Conservation (phyloP, 2,797 vertebrate genomes). For the Monodelphis domestica region DNA sequence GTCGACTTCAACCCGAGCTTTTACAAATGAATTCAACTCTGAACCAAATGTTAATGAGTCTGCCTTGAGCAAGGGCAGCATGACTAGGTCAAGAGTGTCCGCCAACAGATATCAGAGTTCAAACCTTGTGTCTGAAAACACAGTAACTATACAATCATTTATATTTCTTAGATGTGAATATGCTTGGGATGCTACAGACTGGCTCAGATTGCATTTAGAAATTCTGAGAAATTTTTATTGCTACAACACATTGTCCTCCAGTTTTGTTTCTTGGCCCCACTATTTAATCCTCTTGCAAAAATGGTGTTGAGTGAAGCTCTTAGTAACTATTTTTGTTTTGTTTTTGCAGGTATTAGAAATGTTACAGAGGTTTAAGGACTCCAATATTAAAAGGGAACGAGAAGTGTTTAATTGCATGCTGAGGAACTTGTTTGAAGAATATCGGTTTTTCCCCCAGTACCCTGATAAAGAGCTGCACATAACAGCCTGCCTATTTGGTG, state of each 20-base stretch:
- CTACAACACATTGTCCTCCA: not conserved
- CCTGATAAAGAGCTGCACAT: conserved; percentile 99
- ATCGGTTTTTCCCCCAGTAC: conserved; percentile 98
- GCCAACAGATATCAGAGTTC: no score
- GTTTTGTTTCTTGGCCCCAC: not conserved
- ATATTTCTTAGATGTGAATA: no score
- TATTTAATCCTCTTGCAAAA: not conserved
- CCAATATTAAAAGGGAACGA: conserved; percentile 96
- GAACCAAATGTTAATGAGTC: no score
- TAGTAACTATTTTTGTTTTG: conserved; percentile 59
- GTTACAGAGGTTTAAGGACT: conserved; percentile 99
- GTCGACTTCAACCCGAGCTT: no score
- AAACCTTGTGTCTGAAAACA: no score
- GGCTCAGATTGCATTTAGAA: not conserved
- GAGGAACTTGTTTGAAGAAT: conserved; percentile 98
- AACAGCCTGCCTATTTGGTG: conserved; percentile 98
- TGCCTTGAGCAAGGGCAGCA: no score
- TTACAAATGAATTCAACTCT: no score
- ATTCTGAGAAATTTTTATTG: not conserved
- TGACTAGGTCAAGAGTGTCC: no score
- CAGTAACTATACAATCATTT: no score
- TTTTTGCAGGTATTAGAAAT: conserved; percentile 95
- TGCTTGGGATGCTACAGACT: no score
- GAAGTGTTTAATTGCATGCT: conserved; percentile 99
- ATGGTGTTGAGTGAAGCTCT: conserved; percentile 13